Base-by-base conservation (phyloP, 2,113 vertebrate genomes). In the Pseudolaguvia tuberculata region DNA sequence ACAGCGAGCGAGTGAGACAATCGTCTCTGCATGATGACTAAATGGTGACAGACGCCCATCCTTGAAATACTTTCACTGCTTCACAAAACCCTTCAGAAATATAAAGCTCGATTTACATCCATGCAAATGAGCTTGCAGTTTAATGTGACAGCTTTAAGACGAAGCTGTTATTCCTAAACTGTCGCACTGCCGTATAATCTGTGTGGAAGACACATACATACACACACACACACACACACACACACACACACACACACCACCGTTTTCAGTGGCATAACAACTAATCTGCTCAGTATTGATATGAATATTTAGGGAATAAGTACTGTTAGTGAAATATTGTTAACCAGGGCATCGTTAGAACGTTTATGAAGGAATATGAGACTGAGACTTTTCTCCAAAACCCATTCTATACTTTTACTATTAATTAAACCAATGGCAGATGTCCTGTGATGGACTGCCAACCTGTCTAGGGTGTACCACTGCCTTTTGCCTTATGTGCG, bases 71-170 rank as follows among this genome's bases (percentile, higher is more conserved):
- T 39, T 63, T 53, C 42, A 65, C 59, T 39, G 23, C 29, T 74
- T 47, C n/a, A 42, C 59, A 63, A 73, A 65, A 12, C 59, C 50
- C 42, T 72, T 55, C 42, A 48, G 50, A 74, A 74, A 65, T 9
- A 53, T 11, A 18, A 21, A 53, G 50, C 63, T 65, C 7, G 50
- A 65, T 55, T 74, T 65, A 62, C 50, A 9, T 27, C 50, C 48
- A 55, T 52, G 47, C 72, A 51, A 55, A 51, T 39, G 53, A 71
- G 21, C 53, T 12, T 15, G 35, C 25, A 20, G 35, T 57, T 47
- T 45, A 42, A 50, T 45, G 59, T 42, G 50, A 55, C 72, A 65
- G 59, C 39, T 63, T 65, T 63, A 55, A 45, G 72, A 35, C 21
- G 27, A 15, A 53, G 15, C 59, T 53, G 45, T 62, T 35, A 42